Conservation (phyloP, 1,140 invertebrate species). For the Drosophila nigrodunni region DNA sequence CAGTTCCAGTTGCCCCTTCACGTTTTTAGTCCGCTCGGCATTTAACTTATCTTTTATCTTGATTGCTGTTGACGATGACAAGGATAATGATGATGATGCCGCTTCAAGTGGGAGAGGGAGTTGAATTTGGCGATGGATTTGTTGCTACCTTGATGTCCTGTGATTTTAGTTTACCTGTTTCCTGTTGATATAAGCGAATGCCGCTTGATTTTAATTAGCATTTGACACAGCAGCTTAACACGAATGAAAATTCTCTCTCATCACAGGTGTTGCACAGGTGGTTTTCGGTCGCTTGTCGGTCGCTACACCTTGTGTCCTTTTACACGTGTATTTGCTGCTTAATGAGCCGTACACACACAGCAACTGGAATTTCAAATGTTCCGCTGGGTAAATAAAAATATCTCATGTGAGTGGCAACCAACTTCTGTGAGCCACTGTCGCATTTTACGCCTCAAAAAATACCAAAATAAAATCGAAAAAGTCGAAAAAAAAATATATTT, state of each 20-base stretch:
- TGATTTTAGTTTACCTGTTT: slow-evolving; percentile 72
- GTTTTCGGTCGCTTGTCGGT: not conserved
- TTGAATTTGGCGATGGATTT: slow-evolving; percentile 2
- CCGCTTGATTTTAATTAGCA: slow-evolving; percentile 82
- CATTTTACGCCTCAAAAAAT: slow-evolving; percentile 70
- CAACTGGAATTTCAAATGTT: slow-evolving; percentile 68
- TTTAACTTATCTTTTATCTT: slow-evolving; percentile 84
- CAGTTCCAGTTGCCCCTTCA: slow-evolving; percentile 12
- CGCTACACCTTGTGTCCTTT: too few species aligned
- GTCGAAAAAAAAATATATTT: slow-evolving; percentile 2
- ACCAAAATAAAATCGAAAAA: slow-evolving; percentile 18
- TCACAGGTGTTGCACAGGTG: slow-evolving; percentile 13
- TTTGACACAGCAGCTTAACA: slow-evolving; percentile 81
- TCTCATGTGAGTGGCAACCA: slow-evolving; percentile 45
- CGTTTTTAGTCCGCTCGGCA: slow-evolving; percentile 48
- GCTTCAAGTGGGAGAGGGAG: not conserved
- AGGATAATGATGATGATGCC: slow-evolving; percentile 80
- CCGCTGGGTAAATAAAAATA: slow-evolving; percentile 74
- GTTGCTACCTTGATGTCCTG: slow-evolving; percentile 28
- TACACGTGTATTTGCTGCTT: slow-evolving; percentile 44
- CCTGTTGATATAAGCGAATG: slow-evolving; percentile 75
- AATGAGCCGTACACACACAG: slow-evolving; percentile 64
- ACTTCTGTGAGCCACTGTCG: slow-evolving; percentile 30
- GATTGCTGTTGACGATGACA: slow-evolving; percentile 83
- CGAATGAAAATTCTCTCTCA: slow-evolving; percentile 33